phyloP scores from a whole-genome alignment of 2,113 vertebrate genomes.

The Silurus glanis region DNA sequence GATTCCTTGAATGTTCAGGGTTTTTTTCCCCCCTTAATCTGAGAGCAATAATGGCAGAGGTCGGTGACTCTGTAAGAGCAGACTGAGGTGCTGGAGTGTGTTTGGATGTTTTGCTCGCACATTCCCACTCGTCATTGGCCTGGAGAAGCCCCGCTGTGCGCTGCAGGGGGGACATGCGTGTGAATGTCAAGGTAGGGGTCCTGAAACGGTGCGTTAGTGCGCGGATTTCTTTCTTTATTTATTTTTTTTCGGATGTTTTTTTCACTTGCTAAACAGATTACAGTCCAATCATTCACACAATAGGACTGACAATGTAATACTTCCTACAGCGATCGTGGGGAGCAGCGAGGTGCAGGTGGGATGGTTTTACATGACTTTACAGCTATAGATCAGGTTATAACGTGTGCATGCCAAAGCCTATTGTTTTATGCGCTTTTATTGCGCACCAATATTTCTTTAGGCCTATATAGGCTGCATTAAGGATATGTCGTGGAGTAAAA shows the following conservation, averaged over 20 bases:
- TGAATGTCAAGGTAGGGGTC: slow-evolving; percentile 73
- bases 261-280: slow-evolving; percentile 83
- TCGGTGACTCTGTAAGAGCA: not conserved
- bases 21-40: no score
- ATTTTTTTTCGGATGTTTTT: slow-evolving; percentile 74
- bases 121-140: slow-evolving; percentile 39
- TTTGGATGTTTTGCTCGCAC: not conserved
- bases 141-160: slow-evolving; percentile 27
- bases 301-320: slow-evolving; percentile 68
- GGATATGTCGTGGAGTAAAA: not conserved
- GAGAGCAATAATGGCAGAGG: no score
- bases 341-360: slow-evolving; percentile 71
- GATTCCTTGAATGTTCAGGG: not conserved
- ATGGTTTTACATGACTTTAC: slow-evolving; percentile 30
- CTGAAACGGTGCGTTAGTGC: slow-evolving; percentile 63
- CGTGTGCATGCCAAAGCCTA: not conserved
- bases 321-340: slow-evolving; percentile 72
- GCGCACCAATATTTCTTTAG: not conserved
- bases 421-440: not conserved
- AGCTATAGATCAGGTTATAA: not conserved
- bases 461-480: not conserved
- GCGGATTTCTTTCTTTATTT: not conserved
- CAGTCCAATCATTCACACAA: slow-evolving; percentile 72
- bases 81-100: not conserved
- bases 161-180: slow-evolving; percentile 46